Evolutionary conservation across 2,797 vertebrate genomes (phyloP), one percentile per base, ranked within the genome.

Genomic region (Lates japonicus): DNA sequence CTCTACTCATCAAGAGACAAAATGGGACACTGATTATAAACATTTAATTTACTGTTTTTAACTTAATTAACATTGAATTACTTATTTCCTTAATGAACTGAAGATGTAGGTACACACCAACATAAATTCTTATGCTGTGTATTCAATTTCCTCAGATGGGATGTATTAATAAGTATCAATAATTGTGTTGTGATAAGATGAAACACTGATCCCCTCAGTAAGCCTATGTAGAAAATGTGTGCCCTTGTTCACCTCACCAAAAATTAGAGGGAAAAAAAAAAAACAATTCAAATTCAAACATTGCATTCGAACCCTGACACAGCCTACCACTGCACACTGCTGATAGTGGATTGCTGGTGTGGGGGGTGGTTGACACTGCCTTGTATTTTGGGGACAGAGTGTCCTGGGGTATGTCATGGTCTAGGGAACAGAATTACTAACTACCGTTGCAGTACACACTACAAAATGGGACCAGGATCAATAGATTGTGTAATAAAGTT

Each of bases 41-140:
- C 13, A n/a, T 35, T 71, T 71, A 52, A 65, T 42, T 59, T 78
- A 59, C 44, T 25, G 17, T 83, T 74, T 67, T 58, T 17, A 14
- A 60, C 25, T 62, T 52, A 0, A 70, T 58, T 37, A 69, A 25
- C 52, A 66, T 4, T 44, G 29, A 60, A 31, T 37, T 49, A 51
- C 7, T 44, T n/a, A 0, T 46, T 63, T 35, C 25, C 46, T 72
- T 69, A 60, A 71, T 41, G n/a, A 78, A 41, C 11, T 48, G 22
- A 3, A 19, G 20, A 71, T 16, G n/a, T 19, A n/a, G 1, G 5
- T n/a, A 20, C 7, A 9, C 16, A 59, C 7, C 17, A 1, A 29
- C 10, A 62, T 17, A 59, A 20, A 39, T n/a, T 29, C 9, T 58
- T 20, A 25, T 61, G 12, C 35, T 14, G 33, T 20, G 13, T 55